Percentiles rank a stretch among this genome's conserved stretches.
Evolutionary conservation across 2,113 vertebrate species (phyloP).

Genomic region (Microtus richardsoni): DNA sequence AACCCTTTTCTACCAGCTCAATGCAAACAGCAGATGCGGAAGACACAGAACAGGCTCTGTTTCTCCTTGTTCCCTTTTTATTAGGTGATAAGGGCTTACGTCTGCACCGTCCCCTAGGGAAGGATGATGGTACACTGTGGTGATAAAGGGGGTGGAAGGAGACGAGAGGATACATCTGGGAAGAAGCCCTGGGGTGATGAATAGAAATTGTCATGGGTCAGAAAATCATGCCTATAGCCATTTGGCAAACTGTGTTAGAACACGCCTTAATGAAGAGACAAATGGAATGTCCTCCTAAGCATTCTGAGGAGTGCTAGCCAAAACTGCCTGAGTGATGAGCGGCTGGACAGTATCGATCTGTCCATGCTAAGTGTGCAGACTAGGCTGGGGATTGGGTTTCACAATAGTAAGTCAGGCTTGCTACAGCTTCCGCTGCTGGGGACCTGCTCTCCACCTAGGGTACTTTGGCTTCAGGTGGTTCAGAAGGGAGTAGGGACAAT

Average conservation of each 20-base stretch:
- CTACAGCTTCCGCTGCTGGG: slow-evolving; percentile 37
- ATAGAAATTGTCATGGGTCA: slow-evolving; percentile 28
- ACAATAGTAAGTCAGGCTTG: slow-evolving; percentile 22
- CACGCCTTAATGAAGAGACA: not conserved
- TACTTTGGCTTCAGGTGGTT: slow-evolving; percentile 54
- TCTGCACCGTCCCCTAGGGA: not conserved
- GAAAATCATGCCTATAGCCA: slow-evolving; percentile 41
- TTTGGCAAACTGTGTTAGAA: slow-evolving; percentile 43
- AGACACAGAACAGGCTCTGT: not conserved
- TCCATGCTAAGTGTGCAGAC: not conserved
- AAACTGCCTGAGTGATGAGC: not conserved
- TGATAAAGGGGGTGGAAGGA: not conserved
- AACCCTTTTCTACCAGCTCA: not conserved
- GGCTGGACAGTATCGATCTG: not conserved
- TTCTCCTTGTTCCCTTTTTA: slow-evolving; percentile 18
- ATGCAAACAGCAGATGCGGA: not conserved
- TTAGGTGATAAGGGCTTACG: not conserved
- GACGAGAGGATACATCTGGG: not conserved
- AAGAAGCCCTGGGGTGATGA: not conserved
- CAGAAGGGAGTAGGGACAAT: slow-evolving; percentile 68
- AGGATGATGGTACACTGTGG: not conserved
- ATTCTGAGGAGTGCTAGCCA: not conserved
- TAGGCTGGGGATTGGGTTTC: not conserved
- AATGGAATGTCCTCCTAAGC: not conserved
- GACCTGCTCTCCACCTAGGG: slow-evolving; percentile 30